Conservation (phyloP, 2,888 invertebrate genomes). For the Drosophila meridiana region DNA sequence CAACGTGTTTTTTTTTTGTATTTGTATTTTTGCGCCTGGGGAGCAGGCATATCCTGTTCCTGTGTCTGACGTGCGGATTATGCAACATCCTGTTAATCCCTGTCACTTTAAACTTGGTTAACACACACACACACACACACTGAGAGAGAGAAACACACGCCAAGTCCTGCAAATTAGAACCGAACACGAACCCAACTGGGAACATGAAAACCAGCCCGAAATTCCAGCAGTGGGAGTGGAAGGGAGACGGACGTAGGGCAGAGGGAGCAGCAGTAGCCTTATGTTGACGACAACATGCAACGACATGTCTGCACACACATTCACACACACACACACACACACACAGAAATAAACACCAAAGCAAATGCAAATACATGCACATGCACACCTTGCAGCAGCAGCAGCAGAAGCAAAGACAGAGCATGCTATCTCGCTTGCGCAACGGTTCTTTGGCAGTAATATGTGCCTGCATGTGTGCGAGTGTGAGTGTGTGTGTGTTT, state of each 20-base stretch:
- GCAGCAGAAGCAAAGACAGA: constrained; percentile 18
- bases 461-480: constrained; percentile 52
- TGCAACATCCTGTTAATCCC: constrained; percentile 83
- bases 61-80: constrained; percentile 76
- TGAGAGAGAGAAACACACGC: constrained; percentile 21
- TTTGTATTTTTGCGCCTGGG: constrained; percentile 17
- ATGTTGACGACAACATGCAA: constrained; percentile 68
- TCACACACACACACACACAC: constrained; percentile 14
- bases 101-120: constrained; percentile 78
- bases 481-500: constrained; percentile 75
- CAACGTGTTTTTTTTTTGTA: background rate
- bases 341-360: background rate
- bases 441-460: constrained; percentile 36
- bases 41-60: constrained; percentile 68
- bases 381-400: constrained; percentile 60
- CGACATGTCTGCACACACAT: constrained; percentile 65
- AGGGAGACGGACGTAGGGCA: constrained; percentile 10
- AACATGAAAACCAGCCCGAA: constrained; percentile 53
- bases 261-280: constrained; percentile 25
- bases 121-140: constrained; percentile 37
- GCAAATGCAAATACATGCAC: constrained; percentile 24
- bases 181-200: constrained; percentile 38
- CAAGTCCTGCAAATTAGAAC: constrained; percentile 70
- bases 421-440: constrained; percentile 28
- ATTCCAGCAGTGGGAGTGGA: constrained; percentile 42